Evolutionary conservation across 2,113 vertebrate genomes (phyloP).

Genomic region (Pantherophis guttatus): DNA sequence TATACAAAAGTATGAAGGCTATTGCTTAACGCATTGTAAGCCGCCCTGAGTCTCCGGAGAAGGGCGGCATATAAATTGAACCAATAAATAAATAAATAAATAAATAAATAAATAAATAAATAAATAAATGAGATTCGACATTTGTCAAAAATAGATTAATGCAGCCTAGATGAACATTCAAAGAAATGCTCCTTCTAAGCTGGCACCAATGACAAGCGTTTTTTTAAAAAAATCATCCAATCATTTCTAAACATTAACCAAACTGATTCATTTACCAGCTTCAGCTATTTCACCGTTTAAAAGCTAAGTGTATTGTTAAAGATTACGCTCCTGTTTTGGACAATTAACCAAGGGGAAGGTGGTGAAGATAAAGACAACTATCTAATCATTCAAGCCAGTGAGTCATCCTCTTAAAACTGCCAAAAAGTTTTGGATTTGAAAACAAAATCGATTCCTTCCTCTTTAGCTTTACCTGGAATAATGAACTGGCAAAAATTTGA

Average conservation of each 20-base stretch:
- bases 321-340: not conserved
- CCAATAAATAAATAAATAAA: too few relatives aligned
- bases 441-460: not conserved
- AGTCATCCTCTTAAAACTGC: not conserved
- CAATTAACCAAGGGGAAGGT: not conserved
- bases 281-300: not conserved
- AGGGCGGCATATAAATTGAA: too few relatives aligned
- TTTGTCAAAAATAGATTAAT: not conserved
- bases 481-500: not conserved
- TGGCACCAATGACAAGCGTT: not conserved
- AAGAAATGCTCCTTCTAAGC: not conserved
- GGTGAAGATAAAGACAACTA: not conserved
- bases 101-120: too few relatives aligned
- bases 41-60: too few relatives aligned
- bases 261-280: not conserved
- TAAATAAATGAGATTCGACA: not conserved
- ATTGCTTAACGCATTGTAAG: too few relatives aligned
- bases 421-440: not conserved
- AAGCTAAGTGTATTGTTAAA: not conserved
- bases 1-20: too few relatives aligned
- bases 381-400: not conserved
- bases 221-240: not conserved
- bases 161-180: not conserved
- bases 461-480: not conserved
- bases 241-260: not conserved